Evolutionary conservation across 1,140 invertebrate genomes (phyloP), one percentile per base, ranked within the genome.

Genomic region (Artemia franciscana): DNA sequence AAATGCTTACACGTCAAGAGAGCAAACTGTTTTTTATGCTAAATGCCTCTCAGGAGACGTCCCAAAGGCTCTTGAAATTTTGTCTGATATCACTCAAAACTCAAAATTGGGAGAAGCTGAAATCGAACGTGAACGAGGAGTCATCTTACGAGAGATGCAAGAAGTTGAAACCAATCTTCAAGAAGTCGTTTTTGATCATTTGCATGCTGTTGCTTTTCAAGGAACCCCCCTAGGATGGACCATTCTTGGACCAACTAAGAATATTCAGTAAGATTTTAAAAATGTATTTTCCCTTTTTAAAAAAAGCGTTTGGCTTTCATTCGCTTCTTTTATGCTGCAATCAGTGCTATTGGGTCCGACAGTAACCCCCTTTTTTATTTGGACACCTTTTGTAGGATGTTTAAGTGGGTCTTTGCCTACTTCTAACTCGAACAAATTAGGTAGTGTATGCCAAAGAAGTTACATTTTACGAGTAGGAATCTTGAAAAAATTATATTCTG

Each of bases 91-190:
- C 69, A 84, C 97, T 63, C 88, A 94, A 72, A 97, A 98, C 76
- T 97, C 93, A 23, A 94, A 88, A 71, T 81, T 98, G 65, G 90
- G 66, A 58, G 85, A 88, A 73, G 78, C 79, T 61, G 93, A 98
- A 77, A 97, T 99, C 70, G 92, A 98, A 77, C 79, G 92, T 66
- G 96, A 99, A 76, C 80, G 95, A 64, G 87, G 90, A 15, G 95
- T 99, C 2, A 99, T 99, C 72, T 75, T 99, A 3, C 78, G 96
- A 63, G 96, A 99, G 77, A 98, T 98, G 93, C 92, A 98, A 75
- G 93, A 98, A 74, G 91, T 99, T 18, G 95, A 98, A 73, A 95
- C 90, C 65, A 98, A 98, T 73, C 77, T 98, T n/a, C 94, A 99
- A 75, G 96, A 99, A 77, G 94, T 99, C 62, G 92, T 98, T 4